Conservation (phyloP, 2,797 vertebrate species). For the Sandelia bainsii region DNA sequence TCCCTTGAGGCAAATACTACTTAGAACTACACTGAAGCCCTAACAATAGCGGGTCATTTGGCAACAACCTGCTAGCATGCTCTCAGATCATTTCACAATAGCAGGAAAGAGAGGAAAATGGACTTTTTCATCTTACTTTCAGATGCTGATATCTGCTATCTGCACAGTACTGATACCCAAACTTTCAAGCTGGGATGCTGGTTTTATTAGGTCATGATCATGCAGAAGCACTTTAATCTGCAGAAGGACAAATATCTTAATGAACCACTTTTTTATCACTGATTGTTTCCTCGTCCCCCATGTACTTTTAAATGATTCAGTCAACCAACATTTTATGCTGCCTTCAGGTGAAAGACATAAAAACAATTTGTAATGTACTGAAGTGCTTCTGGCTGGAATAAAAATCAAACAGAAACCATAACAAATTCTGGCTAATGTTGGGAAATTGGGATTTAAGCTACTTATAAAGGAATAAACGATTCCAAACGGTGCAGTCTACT, state of each 20-base stretch:
- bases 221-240: neutral
- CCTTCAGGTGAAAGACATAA: slow-evolving; percentile 9
- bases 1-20: slow-evolving; percentile 52
- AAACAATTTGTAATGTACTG: slow-evolving; percentile 10
- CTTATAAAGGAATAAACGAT: slow-evolving; percentile 7
- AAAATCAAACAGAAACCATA: neutral
- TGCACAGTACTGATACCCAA: neutral
- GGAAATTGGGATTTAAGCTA: neutral
- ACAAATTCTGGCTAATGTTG: slow-evolving; percentile 3
- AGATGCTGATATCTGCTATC: slow-evolving; percentile 32
- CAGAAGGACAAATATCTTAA: neutral
- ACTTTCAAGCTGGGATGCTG: slow-evolving; percentile 2
- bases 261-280: neutral
- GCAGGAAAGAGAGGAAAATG: slow-evolving; percentile 62
- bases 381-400: slow-evolving; percentile 1
- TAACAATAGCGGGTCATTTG: slow-evolving; percentile 67
- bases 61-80: slow-evolving; percentile 32
- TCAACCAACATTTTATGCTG: neutral
- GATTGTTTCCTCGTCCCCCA: slow-evolving; percentile 14
- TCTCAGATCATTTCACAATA: slow-evolving; percentile 70
- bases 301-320: slow-evolving; percentile 5
- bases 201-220: neutral
- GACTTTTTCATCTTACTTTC: slow-evolving; percentile 18
- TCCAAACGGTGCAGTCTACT: slow-evolving; percentile 2
- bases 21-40: slow-evolving; percentile 11